Evolutionary conservation across 2,888 invertebrate species (phyloP), one percentile per base, ranked within the genome.

Genomic region (Lottia gigantea): DNA sequence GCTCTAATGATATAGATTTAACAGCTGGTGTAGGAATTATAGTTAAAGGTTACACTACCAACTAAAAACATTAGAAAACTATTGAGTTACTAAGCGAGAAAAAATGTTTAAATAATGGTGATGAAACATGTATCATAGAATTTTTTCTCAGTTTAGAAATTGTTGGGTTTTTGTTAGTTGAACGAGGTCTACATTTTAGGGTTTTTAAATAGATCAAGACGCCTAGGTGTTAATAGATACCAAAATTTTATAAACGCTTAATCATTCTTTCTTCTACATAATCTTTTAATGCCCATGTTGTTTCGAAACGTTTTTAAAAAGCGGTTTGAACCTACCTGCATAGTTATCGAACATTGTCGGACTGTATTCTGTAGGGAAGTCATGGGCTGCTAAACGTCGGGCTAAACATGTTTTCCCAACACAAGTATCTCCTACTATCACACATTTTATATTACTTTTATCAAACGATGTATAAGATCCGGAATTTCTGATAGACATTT

Each of bases 301-400:
- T 40, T 40, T 40, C 40, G 7, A 8, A 31, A 31, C 2, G 40
- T 40, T 40, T 40, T 11, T 40, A 11, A 61, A 40, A n/a, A 49
- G 26, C 31, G 26, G n/a, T n/a, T 61, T 64, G 46, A 49, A 70
- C 74, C 73, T 79, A 84, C 84, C 82, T 67, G 81, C 81, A 76
- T 80, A 84, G 72, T 83, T 84, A 71, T 82, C 84, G 67, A 84
- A 83, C 63, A 81, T 74, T 0, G 84, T 84, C 8, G 84, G 84
- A 31, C 73, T 77, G 67, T 84, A 84, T 64, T 82, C 82, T 49
- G 76, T 74, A 23, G 75, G 80, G 67, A 81, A 83, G 6, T 77
- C 80, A 55, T 80, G 72, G 2, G 80, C 75, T 11, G 84, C 79
- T 15, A 84, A 72, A 46, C 83, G 71, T 19, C 78, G 72, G 14